Conservation (phyloP, 1,140 invertebrate species). For the Dendrolimus kikuchii region DNA sequence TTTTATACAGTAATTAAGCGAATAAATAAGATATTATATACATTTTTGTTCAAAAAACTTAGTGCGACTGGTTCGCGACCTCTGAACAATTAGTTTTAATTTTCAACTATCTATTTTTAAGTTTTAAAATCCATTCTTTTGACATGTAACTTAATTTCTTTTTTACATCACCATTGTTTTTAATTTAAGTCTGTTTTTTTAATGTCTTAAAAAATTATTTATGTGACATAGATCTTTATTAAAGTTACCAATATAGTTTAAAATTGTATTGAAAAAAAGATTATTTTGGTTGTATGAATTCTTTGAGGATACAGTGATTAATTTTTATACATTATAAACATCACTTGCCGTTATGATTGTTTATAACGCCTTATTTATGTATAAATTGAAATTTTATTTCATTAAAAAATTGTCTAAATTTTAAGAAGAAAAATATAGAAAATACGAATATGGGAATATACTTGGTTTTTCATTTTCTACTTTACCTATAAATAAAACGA, state of each 20-base stretch:
- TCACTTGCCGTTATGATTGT: slow-evolving; percentile 65
- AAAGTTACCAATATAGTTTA: slow-evolving; percentile 69
- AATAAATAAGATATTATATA: slow-evolving; percentile 26
- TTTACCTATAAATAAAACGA: too few relatives aligned
- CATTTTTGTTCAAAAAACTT: slow-evolving; percentile 22
- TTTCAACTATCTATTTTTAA: slow-evolving; percentile 18
- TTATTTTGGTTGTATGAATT: background rate
- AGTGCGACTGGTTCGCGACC: slow-evolving; percentile 48
- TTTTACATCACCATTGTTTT: slow-evolving; percentile 25
- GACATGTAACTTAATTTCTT: slow-evolving; percentile 21
- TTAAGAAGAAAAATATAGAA: slow-evolving; percentile 52
- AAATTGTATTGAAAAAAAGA: slow-evolving; percentile 18
- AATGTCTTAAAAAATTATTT: slow-evolving; percentile 49
- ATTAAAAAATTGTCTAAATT: slow-evolving; percentile 54
- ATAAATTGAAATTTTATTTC: slow-evolving; percentile 32
- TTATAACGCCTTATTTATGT: slow-evolving; percentile 54
- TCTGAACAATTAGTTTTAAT: slow-evolving; percentile 32
- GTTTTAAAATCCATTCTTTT: slow-evolving; percentile 21
- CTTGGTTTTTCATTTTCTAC: background rate
- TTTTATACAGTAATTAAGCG: slow-evolving; percentile 47
- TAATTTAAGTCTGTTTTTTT: slow-evolving; percentile 44
- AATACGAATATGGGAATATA: slow-evolving; percentile 30
- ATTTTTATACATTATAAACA: slow-evolving; percentile 15
- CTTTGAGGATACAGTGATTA: background rate
- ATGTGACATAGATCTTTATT: slow-evolving; percentile 54